Evolutionary conservation across 1,140 invertebrate genomes (phyloP).

Genomic region (Gryllus bimaculatus): DNA sequence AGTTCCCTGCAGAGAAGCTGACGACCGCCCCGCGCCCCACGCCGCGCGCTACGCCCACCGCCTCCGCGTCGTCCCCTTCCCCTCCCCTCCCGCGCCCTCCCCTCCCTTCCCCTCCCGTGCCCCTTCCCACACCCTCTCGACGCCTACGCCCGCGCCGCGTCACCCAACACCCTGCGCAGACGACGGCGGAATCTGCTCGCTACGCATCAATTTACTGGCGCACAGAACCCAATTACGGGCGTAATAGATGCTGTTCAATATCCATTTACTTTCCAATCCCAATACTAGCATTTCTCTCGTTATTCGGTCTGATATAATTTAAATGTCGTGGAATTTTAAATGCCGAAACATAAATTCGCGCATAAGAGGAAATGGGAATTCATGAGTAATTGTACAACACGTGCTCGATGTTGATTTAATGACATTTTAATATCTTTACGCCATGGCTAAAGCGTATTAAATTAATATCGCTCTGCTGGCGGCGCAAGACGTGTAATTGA

Average conservation of each 20-base stretch:
- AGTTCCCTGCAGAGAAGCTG: too few relatives aligned
- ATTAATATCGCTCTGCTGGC: too few relatives aligned
- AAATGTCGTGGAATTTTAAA: background rate
- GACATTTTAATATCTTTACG: background rate
- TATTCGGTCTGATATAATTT: background rate
- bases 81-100: too few relatives aligned
- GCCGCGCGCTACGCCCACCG: too few relatives aligned
- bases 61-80: too few relatives aligned
- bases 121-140: too few relatives aligned
- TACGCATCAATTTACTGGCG: background rate
- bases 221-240: background rate
- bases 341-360: background rate
- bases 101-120: too few relatives aligned
- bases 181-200: background rate
- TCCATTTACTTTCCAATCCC: background rate
- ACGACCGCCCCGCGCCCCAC: too few relatives aligned
- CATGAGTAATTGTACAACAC: background rate
- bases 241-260: background rate
- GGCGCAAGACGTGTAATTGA: too few relatives aligned
- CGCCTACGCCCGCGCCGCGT: background rate
- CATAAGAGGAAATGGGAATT: background rate
- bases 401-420: background rate
- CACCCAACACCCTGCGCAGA: background rate
- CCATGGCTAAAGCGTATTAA: too few relatives aligned
- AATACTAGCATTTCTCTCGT: background rate